Conservation (phyloP, 2,888 invertebrate genomes). For the Smittia sp. region DNA sequence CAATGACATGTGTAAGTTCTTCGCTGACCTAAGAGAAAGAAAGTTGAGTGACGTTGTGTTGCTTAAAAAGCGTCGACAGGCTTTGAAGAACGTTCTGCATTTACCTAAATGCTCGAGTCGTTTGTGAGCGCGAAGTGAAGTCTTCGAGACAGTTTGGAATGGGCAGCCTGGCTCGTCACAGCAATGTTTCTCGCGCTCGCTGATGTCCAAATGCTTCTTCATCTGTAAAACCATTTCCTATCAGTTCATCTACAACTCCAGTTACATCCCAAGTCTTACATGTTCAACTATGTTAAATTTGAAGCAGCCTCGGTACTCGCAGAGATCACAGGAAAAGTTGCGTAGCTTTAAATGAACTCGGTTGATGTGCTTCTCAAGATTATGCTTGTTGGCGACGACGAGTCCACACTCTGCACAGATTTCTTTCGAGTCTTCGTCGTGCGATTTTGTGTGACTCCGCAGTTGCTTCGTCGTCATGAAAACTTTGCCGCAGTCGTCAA, state of each 20-base stretch:
- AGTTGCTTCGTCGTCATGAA: neutral
- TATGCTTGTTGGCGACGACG: slow-evolving; percentile 3
- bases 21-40: no score
- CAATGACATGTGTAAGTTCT: slow-evolving; percentile 19
- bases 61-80: no score
- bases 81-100: no score
- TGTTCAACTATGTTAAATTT: slow-evolving; percentile 17
- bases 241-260: no score
- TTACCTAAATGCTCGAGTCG: neutral
- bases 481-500: neutral
- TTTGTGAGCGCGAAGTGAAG: neutral
- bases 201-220: neutral
- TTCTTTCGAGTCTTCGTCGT: slow-evolving; percentile 3
- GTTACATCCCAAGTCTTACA: neutral
- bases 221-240: neutral
- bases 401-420: slow-evolving; percentile 17
- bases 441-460: neutral
- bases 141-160: neutral
- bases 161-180: neutral
- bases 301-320: slow-evolving; percentile 1
- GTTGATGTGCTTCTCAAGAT: neutral
- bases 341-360: slow-evolving; percentile 14
- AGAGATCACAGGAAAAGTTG: slow-evolving; percentile 21
- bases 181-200: slow-evolving; percentile 15
- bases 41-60: no score